These are phyloP conservation scores for Rambutsinella grinnellia DNA, from an alignment of 2,888 invertebrate genomes.

Conservation along the genomic window DNA sequence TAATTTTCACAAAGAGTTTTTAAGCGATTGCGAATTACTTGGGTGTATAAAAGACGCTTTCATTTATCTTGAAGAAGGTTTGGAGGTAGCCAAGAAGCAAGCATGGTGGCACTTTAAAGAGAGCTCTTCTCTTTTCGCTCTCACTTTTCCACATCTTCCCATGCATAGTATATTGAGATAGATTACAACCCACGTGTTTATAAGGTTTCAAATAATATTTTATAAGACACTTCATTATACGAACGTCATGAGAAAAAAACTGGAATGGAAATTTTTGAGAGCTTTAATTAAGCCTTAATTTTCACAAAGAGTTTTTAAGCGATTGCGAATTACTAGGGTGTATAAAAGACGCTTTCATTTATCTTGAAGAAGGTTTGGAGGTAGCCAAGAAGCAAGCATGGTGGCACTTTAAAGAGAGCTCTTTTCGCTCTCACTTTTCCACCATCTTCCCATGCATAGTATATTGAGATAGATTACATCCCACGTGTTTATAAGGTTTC, in stretches of 20 bases:
- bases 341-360: slow-evolving; percentile 16
- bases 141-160: background rate
- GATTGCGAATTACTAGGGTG: slow-evolving; percentile 29
- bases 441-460: too few species aligned
- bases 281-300: slow-evolving; percentile 56
- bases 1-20: slow-evolving; percentile 49
- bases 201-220: too few species aligned
- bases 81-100: background rate
- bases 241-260: background rate
- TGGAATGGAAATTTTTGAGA: slow-evolving; percentile 39
- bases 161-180: too few species aligned
- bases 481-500: too few species aligned
- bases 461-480: too few species aligned
- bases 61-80: too few species aligned
- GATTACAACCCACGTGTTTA: too few species aligned
- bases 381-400: background rate
- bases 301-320: slow-evolving; percentile 45
- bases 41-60: slow-evolving; percentile 10
- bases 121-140: background rate
- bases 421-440: background rate
- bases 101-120: background rate
- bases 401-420: background rate
- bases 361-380: too few species aligned
- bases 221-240: background rate
- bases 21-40: slow-evolving; percentile 38